Percentiles rank a stretch among this genome's conserved stretches.
Evolutionary conservation across 92 coral and sea anemone species (phyloP).

Genomic region (Zoanthus sociatus): DNA sequence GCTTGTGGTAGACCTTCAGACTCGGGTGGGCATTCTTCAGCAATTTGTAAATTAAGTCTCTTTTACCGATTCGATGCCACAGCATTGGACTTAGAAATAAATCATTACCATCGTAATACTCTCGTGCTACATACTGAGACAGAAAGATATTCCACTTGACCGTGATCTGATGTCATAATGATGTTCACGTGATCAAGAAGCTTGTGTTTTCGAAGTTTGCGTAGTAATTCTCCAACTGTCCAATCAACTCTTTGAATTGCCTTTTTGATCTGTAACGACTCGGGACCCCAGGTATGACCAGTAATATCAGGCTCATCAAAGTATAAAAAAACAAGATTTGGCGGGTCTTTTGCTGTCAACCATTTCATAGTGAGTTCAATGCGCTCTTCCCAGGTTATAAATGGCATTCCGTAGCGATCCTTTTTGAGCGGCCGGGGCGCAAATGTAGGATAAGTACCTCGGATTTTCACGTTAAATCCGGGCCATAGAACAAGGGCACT

Average conservation of each 20-base stretch:
- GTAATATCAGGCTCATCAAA: slow-evolving; percentile 86
- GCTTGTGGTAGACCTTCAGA: slow-evolving; percentile 75
- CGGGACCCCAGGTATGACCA: slow-evolving; percentile 76
- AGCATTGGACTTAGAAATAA: slow-evolving; percentile 65
- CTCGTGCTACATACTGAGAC: slow-evolving; percentile 68
- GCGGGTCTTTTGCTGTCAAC: slow-evolving; percentile 79
- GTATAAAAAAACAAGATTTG: slow-evolving; percentile 83
- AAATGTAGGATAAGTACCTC: slow-evolving; percentile 64
- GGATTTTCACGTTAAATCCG: slow-evolving; percentile 77
- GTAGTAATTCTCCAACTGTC: slow-evolving; percentile 72
- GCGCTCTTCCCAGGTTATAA: slow-evolving; percentile 64
- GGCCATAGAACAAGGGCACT: slow-evolving; percentile 95
- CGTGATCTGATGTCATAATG: slow-evolving; percentile 88
- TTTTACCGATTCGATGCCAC: slow-evolving; percentile 72
- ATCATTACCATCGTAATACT: slow-evolving; percentile 75
- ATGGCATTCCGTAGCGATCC: slow-evolving; percentile 71
- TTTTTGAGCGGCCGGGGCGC: slow-evolving; percentile 58
- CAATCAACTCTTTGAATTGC: slow-evolving; percentile 67
- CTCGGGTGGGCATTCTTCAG: slow-evolving; percentile 75
- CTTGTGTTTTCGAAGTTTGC: slow-evolving; percentile 53
- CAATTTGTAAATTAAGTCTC: slow-evolving; percentile 62
- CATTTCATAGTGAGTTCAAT: slow-evolving; percentile 71
- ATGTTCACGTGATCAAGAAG: slow-evolving; percentile 79
- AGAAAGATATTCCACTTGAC: slow-evolving; percentile 74
- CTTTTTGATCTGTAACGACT: slow-evolving; percentile 57